Evolutionary conservation across 2,113 vertebrate species (phyloP).

Genomic region (Laterallus jamaicensis): DNA sequence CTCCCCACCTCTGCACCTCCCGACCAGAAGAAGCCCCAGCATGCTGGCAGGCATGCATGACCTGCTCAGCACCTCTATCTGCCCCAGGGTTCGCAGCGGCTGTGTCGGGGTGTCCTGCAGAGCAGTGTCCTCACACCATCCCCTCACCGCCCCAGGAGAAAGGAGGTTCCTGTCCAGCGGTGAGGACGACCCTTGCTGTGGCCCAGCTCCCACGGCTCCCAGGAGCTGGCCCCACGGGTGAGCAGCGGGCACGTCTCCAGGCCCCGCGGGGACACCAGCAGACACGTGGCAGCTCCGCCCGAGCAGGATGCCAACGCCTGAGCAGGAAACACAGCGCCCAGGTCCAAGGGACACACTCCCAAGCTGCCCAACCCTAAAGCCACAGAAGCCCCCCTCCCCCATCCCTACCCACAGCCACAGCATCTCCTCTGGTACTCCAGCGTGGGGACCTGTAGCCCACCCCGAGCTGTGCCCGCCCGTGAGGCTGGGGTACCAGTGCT

Average conservation of each 20-base stretch:
- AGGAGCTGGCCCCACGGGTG: rapidly evolving
- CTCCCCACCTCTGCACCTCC: not conserved
- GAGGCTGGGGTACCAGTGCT: not conserved
- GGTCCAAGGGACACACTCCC: not conserved
- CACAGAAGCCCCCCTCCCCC: not conserved
- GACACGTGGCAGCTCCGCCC: slow-evolving; percentile 55
- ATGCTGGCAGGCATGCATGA: rapidly evolving
- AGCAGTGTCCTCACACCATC: rapidly evolving
- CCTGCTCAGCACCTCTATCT: not conserved
- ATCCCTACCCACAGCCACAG: not conserved
- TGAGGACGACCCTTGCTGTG: not conserved
- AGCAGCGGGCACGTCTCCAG: rapidly evolving
- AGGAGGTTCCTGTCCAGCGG: rapidly evolving
- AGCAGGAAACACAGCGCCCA: not conserved
- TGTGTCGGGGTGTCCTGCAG: rapidly evolving
- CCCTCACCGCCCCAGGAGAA: not conserved
- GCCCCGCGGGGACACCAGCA: not conserved
- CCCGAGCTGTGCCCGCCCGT: not conserved
- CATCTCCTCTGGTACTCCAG: rapidly evolving
- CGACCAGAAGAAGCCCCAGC: rapidly evolving
- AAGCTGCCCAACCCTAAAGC: not conserved
- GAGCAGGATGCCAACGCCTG: not conserved
- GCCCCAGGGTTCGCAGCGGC: not conserved
- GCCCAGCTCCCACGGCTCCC: rapidly evolving
- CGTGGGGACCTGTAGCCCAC: not conserved